Conservation (phyloP, 2,888 invertebrate genomes). For the Julus scanicus region DNA sequence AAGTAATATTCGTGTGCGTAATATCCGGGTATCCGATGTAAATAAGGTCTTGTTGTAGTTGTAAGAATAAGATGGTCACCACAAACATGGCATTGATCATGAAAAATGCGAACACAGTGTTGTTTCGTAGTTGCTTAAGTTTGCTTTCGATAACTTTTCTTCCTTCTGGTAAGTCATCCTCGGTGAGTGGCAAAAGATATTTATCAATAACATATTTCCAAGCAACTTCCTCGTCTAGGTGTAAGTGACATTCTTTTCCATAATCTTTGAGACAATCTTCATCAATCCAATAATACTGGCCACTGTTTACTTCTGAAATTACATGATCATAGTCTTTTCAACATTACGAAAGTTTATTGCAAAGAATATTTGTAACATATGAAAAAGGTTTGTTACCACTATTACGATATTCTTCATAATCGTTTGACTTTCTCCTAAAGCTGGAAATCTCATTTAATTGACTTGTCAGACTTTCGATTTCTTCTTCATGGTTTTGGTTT, state of each 20-base stretch:
- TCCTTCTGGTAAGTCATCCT: constrained; percentile 64
- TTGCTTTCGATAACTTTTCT: constrained; percentile 59
- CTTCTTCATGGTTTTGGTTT: not conserved
- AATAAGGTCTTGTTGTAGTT: constrained; percentile 69
- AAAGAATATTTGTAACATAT: no score
- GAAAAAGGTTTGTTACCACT: not conserved
- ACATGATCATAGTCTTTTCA: not conserved
- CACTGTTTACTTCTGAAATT: not conserved
- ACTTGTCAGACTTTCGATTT: not conserved
- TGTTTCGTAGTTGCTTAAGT: constrained; percentile 68
- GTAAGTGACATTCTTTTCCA: constrained; percentile 20
- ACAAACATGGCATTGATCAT: constrained; percentile 72
- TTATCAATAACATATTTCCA: constrained; percentile 60
- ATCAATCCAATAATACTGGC: not conserved
- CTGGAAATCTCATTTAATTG: not conserved
- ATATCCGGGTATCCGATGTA: constrained; percentile 73
- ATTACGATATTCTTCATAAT: not conserved
- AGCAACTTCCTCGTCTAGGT: not conserved
- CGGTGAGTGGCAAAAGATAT: constrained; percentile 68
- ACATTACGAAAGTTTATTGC: not conserved
- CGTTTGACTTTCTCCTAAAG: not conserved
- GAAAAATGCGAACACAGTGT: constrained; percentile 68
- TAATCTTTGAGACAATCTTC: not conserved
- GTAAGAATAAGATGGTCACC: constrained; percentile 70
- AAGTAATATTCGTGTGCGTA: constrained; percentile 62